Percentiles rank a stretch among this genome's conserved stretches.
Evolutionary conservation across 2,888 invertebrate species (phyloP).

Genomic region (Sabellastarte sp.): DNA sequence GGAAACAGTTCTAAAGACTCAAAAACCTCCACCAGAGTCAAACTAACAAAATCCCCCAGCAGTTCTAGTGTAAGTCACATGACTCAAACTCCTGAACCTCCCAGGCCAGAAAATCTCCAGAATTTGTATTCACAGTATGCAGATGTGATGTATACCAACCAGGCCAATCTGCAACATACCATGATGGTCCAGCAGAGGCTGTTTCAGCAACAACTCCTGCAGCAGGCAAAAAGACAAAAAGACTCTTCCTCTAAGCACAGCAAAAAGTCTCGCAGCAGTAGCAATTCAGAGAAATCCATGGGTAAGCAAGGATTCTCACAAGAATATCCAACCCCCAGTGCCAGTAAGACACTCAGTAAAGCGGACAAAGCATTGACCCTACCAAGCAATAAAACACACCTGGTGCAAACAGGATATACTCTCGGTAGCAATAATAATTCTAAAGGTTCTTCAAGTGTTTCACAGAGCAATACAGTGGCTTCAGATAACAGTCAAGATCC

Average conservation of each 20-base stretch:
- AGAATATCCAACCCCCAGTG: neutral
- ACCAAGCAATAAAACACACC: neutral
- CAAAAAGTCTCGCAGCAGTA: neutral
- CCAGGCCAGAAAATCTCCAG: slow-evolving; percentile 34
- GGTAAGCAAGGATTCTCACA: neutral
- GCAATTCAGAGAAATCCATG: neutral
- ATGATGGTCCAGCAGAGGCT: slow-evolving; percentile 70
- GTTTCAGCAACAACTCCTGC: slow-evolving; percentile 52
- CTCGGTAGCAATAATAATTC: neutral
- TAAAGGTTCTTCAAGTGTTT: no score
- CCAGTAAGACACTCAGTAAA: neutral
- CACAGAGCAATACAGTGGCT: no score
- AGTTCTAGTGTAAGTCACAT: slow-evolving; percentile 15
- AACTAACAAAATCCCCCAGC: neutral
- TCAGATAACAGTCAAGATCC: neutral
- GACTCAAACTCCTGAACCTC: slow-evolving; percentile 17
- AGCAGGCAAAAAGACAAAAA: slow-evolving; percentile 2
- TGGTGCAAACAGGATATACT: no score
- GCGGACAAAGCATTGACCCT: neutral
- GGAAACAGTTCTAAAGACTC: no score
- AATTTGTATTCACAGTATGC: slow-evolving; percentile 59
- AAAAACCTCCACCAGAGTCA: neutral
- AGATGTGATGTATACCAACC: slow-evolving; percentile 72
- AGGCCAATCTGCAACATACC: slow-evolving; percentile 70
- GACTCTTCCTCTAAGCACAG: neutral